Percentiles rank a stretch among this genome's conserved stretches.
phyloP scores from a whole-genome alignment of 2,113 vertebrate genomes.

The Dromaius novaehollandiae region DNA sequence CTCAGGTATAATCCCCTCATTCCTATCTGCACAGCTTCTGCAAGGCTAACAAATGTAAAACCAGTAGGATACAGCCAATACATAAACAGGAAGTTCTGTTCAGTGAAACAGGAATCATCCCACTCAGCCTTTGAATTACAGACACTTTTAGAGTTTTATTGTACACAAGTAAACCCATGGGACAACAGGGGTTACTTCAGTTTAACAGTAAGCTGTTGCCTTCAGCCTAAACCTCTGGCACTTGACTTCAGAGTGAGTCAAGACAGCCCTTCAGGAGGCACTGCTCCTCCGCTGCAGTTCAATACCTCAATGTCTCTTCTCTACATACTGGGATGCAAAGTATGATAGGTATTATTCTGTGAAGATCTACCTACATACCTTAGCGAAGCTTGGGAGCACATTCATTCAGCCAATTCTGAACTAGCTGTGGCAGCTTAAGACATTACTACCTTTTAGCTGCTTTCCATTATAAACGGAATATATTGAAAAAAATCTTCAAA shows the following conservation, averaged over 20 bases:
- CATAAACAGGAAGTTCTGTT: slow-evolving; percentile 38
- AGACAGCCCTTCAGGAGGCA: background rate
- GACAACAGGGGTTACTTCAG: background rate
- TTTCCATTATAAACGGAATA: no score
- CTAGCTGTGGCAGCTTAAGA: background rate
- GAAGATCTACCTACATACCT: no score
- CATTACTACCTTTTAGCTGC: accelerated
- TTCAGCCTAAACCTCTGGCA: background rate
- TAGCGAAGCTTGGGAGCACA: no score
- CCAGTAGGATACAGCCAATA: background rate
- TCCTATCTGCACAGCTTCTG: background rate
- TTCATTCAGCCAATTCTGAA: background rate
- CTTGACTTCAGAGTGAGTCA: accelerated
- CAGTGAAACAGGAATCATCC: background rate
- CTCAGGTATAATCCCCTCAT: background rate
- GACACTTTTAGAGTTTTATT: background rate
- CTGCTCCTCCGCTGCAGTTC: background rate
- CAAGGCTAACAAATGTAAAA: background rate
- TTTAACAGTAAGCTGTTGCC: background rate
- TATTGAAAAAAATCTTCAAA: accelerated
- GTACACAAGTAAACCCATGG: background rate
- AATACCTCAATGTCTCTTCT: background rate
- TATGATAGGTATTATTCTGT: accelerated
- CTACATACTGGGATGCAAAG: background rate
- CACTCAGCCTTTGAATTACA: background rate